A percentile compares a stretch with the other conserved stretches of the same genome.
Evolutionary conservation across 2,888 invertebrate genomes (phyloP).

Genomic region (Andrena hattorfiana): DNA sequence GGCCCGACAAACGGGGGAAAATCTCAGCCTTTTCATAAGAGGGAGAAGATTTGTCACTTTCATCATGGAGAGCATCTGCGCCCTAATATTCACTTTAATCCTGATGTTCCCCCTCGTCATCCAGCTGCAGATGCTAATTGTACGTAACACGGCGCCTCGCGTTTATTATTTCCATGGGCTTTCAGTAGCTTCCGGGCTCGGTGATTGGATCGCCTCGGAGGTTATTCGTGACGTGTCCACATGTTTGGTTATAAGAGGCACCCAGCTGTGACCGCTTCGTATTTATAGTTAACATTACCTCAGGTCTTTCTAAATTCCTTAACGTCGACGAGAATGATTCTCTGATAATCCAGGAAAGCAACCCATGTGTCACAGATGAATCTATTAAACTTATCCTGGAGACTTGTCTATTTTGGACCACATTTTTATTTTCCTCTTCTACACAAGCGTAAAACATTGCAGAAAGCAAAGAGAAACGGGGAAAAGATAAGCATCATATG

Average conservation of each 20-base stretch:
- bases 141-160: constrained; percentile 42
- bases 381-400: too few species aligned
- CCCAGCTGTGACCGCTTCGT: neutral
- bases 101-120: constrained; percentile 54
- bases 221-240: neutral
- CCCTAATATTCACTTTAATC: constrained; percentile 54
- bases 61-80: constrained; percentile 57
- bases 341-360: neutral
- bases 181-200: neutral
- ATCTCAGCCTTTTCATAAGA: constrained; percentile 19
- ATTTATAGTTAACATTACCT: too few species aligned
- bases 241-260: neutral
- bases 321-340: neutral
- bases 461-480: too few species aligned
- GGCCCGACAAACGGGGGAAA: constrained; percentile 20
- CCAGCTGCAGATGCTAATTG: constrained; percentile 65
- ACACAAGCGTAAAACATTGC: too few species aligned
- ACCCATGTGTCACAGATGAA: too few species aligned
- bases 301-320: too few species aligned
- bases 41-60: neutral
- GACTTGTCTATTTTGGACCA: too few species aligned
- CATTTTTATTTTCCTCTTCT: too few species aligned
- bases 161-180: constrained; percentile 16
- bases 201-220: neutral
- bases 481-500: too few species aligned